Evolutionary conservation across 2,888 invertebrate species (phyloP).

Genomic region (Cephus sareptanus): DNA sequence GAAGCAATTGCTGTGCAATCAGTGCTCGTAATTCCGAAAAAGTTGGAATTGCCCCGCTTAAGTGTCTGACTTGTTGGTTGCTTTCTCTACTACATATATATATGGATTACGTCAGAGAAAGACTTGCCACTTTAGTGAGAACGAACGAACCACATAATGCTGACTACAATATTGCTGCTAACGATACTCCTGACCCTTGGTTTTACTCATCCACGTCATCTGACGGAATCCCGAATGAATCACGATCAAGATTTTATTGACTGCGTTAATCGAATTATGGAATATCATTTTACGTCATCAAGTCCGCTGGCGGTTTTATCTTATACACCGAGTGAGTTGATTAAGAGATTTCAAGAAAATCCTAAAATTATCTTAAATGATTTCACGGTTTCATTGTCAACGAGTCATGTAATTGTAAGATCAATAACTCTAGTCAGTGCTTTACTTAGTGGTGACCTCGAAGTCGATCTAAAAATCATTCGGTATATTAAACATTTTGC

Average conservation of each 20-base stretch:
- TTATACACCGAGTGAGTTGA: background rate
- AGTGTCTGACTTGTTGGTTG: background rate
- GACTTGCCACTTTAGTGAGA: background rate
- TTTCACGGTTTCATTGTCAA: background rate
- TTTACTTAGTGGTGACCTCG: background rate
- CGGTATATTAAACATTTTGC: background rate
- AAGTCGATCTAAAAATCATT: background rate
- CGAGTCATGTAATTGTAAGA: background rate
- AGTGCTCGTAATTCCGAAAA: background rate
- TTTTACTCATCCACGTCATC: background rate
- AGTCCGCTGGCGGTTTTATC: background rate
- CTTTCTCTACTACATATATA: background rate
- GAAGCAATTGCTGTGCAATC: background rate
- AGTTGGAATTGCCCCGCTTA: background rate
- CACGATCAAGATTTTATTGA: background rate
- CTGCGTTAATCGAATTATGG: background rate
- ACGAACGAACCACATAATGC: background rate
- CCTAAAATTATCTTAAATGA: background rate
- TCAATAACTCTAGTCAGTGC: background rate
- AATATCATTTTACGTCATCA: background rate
- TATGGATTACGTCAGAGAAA: background rate
- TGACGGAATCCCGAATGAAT: background rate
- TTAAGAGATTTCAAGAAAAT: background rate
- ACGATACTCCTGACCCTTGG: background rate
- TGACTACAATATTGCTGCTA: background rate